Evolutionary conservation across 2,888 invertebrate genomes (phyloP).

Genomic region (Deilephila elpenor): DNA sequence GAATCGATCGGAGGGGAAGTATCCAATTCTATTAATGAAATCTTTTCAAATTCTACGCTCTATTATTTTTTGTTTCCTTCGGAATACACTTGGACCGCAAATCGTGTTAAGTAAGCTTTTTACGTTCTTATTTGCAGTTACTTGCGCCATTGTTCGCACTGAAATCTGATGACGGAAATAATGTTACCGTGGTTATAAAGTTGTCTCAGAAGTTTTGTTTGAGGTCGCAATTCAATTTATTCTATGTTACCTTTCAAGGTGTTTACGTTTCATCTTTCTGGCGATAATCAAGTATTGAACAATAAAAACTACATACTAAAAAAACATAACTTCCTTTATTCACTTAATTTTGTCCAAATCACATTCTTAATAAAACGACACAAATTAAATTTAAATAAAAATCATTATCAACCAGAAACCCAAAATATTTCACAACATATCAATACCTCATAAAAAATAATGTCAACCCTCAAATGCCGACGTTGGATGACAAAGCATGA

Average conservation of each 20-base stretch:
- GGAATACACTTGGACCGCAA: slow-evolving; percentile 27
- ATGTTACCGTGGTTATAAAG: slow-evolving; percentile 4
- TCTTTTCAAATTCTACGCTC: slow-evolving; percentile 58
- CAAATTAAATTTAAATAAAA: neutral
- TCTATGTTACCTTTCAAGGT: neutral
- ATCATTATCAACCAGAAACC: neutral
- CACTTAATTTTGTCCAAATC: too few species aligned
- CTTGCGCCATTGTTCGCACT: slow-evolving; percentile 31
- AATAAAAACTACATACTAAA: too few species aligned
- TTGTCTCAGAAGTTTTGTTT: neutral
- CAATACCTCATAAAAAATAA: slow-evolving; percentile 56
- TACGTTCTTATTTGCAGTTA: slow-evolving; percentile 24
- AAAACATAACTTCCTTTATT: too few species aligned
- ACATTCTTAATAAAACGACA: too few species aligned
- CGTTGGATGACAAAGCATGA: slow-evolving; percentile 78
- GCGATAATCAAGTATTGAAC: too few species aligned
- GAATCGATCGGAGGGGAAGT: slow-evolving; percentile 65
- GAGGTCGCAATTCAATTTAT: neutral
- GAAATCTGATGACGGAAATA: slow-evolving; percentile 2
- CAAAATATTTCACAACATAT: slow-evolving; percentile 49
- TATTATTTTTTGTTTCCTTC: slow-evolving; percentile 47
- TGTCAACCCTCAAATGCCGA: slow-evolving; percentile 70
- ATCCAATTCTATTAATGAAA: slow-evolving; percentile 70
- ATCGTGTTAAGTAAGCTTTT: slow-evolving; percentile 20
- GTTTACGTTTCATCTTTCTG: neutral